These are phyloP conservation scores for Drosophila kambysellisi DNA, from an alignment of 2,888 invertebrate species.

Conservation along the genomic window DNA sequence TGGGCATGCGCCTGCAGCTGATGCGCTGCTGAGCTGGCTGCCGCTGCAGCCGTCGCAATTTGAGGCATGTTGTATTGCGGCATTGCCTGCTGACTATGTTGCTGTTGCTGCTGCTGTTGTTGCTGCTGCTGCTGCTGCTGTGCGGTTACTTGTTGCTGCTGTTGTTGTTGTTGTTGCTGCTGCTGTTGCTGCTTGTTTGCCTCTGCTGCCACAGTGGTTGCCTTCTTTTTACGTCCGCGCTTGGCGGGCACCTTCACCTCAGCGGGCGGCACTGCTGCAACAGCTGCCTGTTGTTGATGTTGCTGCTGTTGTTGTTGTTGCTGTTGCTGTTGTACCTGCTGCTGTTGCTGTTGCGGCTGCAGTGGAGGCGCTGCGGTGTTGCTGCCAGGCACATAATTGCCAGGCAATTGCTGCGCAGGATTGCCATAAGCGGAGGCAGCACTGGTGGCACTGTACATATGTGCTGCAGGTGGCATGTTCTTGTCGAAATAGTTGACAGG, in stretches of 20 bases:
- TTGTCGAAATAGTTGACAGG: conserved; percentile 86
- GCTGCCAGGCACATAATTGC: conserved; percentile 69
- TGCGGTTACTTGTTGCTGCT: conserved; percentile 49
- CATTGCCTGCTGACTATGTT: conserved; percentile 60
- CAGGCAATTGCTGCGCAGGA: conserved; percentile 75
- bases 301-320: conserved; percentile 36
- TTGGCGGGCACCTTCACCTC: conserved; percentile 76
- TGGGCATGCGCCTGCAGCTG: conserved; percentile 81
- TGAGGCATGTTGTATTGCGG: conserved; percentile 74
- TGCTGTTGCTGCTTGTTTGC: conserved; percentile 59
- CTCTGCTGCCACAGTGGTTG: conserved; percentile 78
- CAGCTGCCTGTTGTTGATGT: conserved; percentile 34
- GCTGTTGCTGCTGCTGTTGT: conserved; percentile 51
- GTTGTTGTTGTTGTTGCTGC: conserved; percentile 59
- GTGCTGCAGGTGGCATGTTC: conserved; percentile 87
- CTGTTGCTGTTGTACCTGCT: conserved; percentile 34
- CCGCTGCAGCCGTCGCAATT: conserved; percentile 74
- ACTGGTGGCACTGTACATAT: conserved; percentile 86
- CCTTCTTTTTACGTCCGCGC: conserved; percentile 81
- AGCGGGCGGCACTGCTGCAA: conserved; percentile 39
- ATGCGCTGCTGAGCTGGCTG: conserved; percentile 62
- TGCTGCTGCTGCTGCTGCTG: conserved; percentile 62
- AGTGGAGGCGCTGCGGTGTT: conserved; percentile 52
- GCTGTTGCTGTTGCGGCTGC: conserved; percentile 44
- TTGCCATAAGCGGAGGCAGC: conserved; percentile 75